Conservation (phyloP, 37 sponge, comb jelly and placozoan species). For the Oopsacas minuta region DNA sequence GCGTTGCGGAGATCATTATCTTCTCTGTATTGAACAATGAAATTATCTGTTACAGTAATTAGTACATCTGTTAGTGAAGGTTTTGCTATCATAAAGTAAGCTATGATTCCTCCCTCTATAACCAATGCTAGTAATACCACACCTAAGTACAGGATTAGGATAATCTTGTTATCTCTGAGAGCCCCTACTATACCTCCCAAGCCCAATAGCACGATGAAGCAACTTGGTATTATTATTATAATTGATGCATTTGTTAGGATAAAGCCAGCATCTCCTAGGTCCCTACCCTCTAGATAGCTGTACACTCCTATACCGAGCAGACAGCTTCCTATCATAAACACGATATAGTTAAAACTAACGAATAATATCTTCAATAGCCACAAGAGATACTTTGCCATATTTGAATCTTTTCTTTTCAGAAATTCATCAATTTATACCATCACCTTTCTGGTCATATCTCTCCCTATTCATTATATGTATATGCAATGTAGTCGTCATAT, state of each 20-base stretch:
- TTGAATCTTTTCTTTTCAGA: background rate
- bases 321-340: background rate
- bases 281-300: background rate
- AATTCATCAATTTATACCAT: no score
- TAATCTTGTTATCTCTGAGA: background rate
- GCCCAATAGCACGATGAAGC: background rate
- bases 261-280: background rate
- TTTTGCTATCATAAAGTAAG: background rate
- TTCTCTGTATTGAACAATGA: background rate
- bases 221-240: background rate
- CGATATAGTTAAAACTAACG: background rate
- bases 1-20: background rate
- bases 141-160: background rate
- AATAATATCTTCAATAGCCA: background rate
- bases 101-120: background rate
- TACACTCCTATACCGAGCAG: background rate
- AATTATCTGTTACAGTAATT: background rate
- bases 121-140: background rate
- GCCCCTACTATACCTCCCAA: background rate
- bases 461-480: no score
- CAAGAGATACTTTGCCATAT: background rate
- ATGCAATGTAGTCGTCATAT: no score
- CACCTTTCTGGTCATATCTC: no score
- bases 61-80: background rate
- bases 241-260: background rate